Base-by-base conservation (phyloP, 2,888 invertebrate genomes). In the Eupithecia inturbata region DNA sequence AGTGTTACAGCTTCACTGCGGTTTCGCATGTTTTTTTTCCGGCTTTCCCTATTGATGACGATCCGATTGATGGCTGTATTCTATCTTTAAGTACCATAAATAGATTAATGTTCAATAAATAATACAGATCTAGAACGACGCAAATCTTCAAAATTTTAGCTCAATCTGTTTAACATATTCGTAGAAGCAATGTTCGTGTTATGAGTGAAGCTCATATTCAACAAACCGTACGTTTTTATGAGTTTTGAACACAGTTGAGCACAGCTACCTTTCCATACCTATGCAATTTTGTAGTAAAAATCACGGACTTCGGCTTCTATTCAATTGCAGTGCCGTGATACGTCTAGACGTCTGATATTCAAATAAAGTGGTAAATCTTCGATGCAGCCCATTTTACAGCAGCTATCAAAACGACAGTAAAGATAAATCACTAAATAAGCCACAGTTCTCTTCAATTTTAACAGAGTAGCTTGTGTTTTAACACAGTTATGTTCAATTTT, bases 281-380 rank as follows among this genome's bases (percentile, higher is more conserved):
- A 12, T 64, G 33, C 9, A 31, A 33, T 39, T 22, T 36, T 1
- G 12, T 26, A 66, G 66, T 39, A 26, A 36, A 66, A 36, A 22
- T 36, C 39, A 22, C 22, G 12, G 12, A 12, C 36, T 64, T 5
- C 33, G 68, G 68, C 45, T 67, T 53, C 14, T 33, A 72, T 62
- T 62, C 39, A 69, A 68, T 68, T 64, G 63, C 70, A 16, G 60
- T 71, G 70, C 33, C 71, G 60, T 69, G 68, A 71, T 73, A 62
- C 60, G 76, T 76, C 76, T 76, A 76, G 76, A 76, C 76, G 49
- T 64, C 66, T 60, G 31, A 63, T 67, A 76, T 71, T 76, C 70
- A 53, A 73, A 76, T 73, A 70, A 72, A 73, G 63, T 60, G 26
- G 36, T 41, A 73, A 67, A 70, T 70, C 70, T 66, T 39, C 36